Conservation (phyloP, 2,888 invertebrate genomes). For the Brachypterus glaber region DNA sequence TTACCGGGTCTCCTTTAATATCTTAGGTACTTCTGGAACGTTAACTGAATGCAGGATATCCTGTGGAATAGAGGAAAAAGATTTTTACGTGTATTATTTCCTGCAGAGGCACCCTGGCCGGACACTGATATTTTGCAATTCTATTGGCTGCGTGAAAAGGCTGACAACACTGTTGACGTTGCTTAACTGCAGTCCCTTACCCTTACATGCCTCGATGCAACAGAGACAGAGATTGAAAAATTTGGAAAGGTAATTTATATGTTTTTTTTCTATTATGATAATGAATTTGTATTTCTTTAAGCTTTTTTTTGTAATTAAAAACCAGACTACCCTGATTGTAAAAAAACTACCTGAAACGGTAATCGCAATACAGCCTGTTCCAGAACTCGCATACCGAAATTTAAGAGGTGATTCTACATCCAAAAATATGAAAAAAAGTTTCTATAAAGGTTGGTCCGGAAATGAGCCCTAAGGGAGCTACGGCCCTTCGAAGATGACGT, state of each 20-base stretch:
- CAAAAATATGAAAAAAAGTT: too few species aligned
- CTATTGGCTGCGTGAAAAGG: constrained; percentile 85
- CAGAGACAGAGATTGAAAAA: constrained; percentile 91
- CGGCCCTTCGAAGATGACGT: too few species aligned
- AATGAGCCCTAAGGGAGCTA: too few species aligned
- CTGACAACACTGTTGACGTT: constrained; percentile 58
- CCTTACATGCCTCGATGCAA: constrained; percentile 83
- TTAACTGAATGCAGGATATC: constrained; percentile 78
- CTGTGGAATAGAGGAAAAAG: constrained; percentile 73
- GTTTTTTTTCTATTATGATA: too few species aligned
- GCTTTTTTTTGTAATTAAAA: too few species aligned
- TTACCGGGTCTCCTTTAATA: too few species aligned
- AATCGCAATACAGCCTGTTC: not conserved
- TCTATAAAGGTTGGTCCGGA: too few species aligned
- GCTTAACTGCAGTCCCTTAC: constrained; percentile 62
- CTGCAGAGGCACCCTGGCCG: constrained; percentile 74
- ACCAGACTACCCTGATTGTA: too few species aligned
- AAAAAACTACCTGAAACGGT: too few species aligned
- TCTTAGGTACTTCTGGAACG: constrained; percentile 66
- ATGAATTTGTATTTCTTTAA: too few species aligned
- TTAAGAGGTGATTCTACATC: too few species aligned
- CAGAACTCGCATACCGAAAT: too few species aligned
- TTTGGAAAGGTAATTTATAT: constrained; percentile 68
- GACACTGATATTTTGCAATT: constrained; percentile 89
- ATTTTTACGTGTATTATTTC: constrained; percentile 88